These are phyloP conservation scores for Anas capensis DNA, from an alignment of 2,797 vertebrate genomes.

Conservation along the genomic window DNA sequence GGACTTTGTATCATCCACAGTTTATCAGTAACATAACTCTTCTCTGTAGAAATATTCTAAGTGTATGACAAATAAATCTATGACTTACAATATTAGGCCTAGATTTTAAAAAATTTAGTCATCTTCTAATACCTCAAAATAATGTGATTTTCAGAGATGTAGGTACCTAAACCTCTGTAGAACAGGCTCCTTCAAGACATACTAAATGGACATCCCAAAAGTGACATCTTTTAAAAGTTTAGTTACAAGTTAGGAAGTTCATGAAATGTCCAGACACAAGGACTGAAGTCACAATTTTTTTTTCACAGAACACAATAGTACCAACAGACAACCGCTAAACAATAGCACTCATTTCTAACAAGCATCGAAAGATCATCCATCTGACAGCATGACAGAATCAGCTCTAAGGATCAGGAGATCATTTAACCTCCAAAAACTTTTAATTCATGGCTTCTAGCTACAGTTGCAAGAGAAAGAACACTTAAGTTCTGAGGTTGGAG, in stretches of 20 bases:
- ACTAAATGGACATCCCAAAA: neutral
- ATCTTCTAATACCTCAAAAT: neutral
- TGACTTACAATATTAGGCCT: neutral
- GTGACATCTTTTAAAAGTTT: neutral
- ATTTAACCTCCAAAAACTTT: neutral
- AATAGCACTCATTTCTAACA: neutral
- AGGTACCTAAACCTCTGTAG: neutral
- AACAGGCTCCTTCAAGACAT: rapidly evolving
- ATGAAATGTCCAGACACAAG: neutral
- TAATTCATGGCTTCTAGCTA: neutral
- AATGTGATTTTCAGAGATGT: neutral
- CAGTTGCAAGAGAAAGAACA: neutral
- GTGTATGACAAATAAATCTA: neutral
- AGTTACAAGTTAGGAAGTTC: neutral
- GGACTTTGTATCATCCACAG: neutral
- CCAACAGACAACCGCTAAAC: neutral
- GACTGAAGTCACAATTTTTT: neutral
- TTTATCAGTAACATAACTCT: neutral
- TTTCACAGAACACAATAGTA: neutral
- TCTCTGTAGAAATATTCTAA: neutral
- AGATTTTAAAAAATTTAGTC: neutral
- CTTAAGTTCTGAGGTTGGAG: neutral
- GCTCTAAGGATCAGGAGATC: neutral
- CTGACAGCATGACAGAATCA: neutral
- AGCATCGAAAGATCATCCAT: neutral